A percentile compares a stretch with the other conserved stretches of the same genome.
These are phyloP conservation scores for Rhamphomyia laevipes DNA, from an alignment of 2,888 invertebrate species.

Conservation along the genomic window DNA sequence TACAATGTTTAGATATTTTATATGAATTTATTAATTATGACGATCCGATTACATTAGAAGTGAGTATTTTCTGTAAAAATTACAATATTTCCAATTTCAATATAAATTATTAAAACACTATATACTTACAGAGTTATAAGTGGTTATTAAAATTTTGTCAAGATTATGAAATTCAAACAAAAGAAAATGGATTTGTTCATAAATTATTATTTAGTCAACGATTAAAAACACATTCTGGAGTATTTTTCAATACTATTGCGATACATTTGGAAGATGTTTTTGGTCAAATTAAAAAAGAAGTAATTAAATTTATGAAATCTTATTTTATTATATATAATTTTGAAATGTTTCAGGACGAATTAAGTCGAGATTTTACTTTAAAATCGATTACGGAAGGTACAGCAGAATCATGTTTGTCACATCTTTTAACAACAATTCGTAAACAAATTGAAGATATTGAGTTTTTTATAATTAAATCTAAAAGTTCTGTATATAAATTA, in stretches of 20 bases:
- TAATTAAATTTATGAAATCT: slow-evolving; percentile 2
- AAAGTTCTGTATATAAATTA: slow-evolving; percentile 36
- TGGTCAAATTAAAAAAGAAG: slow-evolving; percentile 22
- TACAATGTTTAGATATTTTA: slow-evolving; percentile 30
- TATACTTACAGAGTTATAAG: slow-evolving; percentile 22
- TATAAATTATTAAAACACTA: too few species aligned
- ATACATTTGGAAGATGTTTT: slow-evolving; percentile 26
- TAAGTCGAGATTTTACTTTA: slow-evolving; percentile 17
- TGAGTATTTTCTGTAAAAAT: slow-evolving; percentile 1
- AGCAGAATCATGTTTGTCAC: slow-evolving; percentile 24
- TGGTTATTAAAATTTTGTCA: slow-evolving; percentile 33
- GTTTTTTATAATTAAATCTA: slow-evolving; percentile 36
- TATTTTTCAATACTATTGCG: slow-evolving; percentile 30
- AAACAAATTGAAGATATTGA: slow-evolving; percentile 33
- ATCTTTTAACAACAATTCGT: slow-evolving; percentile 26
- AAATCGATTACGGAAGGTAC: slow-evolving; percentile 28
- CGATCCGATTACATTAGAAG: slow-evolving; percentile 26
- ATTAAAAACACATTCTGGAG: slow-evolving; percentile 31
- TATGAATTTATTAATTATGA: slow-evolving; percentile 29
- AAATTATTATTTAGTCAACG: slow-evolving; percentile 31
- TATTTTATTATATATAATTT: slow-evolving; percentile 1
- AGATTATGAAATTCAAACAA: slow-evolving; percentile 22
- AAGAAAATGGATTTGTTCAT: slow-evolving; percentile 28
- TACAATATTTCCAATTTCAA: too few species aligned
- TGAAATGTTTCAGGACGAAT: slow-evolving; percentile 8